Percentiles rank a stretch among this genome's conserved stretches.
phyloP scores from a whole-genome alignment of 2,113 vertebrate genomes.

The Pelusios castaneus region DNA sequence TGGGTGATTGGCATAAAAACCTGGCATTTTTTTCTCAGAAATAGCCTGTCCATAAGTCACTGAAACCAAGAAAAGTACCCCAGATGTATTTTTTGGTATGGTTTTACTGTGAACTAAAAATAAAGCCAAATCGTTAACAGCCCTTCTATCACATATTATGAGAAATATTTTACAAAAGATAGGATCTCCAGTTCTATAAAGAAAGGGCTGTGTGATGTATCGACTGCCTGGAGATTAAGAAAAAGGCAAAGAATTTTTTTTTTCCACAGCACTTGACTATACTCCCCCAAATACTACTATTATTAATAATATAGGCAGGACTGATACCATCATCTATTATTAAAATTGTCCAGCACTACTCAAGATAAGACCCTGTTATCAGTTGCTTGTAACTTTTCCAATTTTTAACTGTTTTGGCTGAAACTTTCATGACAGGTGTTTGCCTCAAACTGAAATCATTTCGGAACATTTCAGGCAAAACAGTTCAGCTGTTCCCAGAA shows the following conservation, averaged over 20 bases:
- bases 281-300: not conserved
- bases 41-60: not conserved
- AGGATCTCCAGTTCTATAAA: not conserved
- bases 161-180: not conserved
- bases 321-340: not conserved
- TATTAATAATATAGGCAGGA: not conserved
- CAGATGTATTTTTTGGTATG: not conserved
- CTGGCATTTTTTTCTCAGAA: not conserved
- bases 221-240: not conserved
- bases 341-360: not conserved
- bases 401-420: not conserved
- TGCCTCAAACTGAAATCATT: not conserved
- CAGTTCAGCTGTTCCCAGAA: not conserved
- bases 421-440: not conserved
- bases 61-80: not conserved
- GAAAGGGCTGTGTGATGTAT: not conserved
- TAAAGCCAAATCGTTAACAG: not conserved
- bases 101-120: not conserved
- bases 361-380: not conserved
- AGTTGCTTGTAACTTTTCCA: not conserved
- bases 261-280: not conserved
- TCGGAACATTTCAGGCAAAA: not conserved
- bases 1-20: not conserved
- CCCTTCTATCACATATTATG: not conserved
- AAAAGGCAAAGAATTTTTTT: not conserved